A percentile compares a stretch with the other conserved stretches of the same genome.
These are phyloP conservation scores for Cydia fagiglandana DNA, from an alignment of 1,140 invertebrate species.

Conservation along the genomic window DNA sequence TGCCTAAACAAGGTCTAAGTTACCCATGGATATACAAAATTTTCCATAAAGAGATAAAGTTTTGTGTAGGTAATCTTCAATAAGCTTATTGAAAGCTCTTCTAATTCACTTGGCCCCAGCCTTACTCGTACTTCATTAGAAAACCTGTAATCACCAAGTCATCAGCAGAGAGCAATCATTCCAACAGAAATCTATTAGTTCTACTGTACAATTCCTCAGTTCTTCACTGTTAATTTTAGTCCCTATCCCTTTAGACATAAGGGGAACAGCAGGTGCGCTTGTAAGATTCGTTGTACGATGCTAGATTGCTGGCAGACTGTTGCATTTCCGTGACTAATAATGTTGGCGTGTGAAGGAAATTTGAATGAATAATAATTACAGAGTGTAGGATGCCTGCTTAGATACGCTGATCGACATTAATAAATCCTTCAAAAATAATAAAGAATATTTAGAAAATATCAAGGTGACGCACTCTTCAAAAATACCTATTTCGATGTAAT, in stretches of 20 bases:
- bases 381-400: not conserved
- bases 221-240: not conserved
- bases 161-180: conserved; percentile 26
- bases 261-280: not conserved
- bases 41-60: too few relatives aligned
- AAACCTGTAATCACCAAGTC: conserved; percentile 21
- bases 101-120: not conserved
- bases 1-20: too few relatives aligned
- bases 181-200: conserved; percentile 31
- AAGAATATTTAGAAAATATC: too few relatives aligned
- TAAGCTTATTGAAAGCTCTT: not conserved
- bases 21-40: too few relatives aligned
- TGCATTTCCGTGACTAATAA: conserved; percentile 27
- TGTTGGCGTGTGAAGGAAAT: conserved; percentile 22
- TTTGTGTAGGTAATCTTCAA: too few relatives aligned
- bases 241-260: not conserved
- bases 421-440: too few relatives aligned
- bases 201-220: not conserved
- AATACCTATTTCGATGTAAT: too few relatives aligned
- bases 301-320: conserved; percentile 10
- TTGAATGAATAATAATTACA: conserved; percentile 6
- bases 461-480: too few relatives aligned
- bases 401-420: not conserved
- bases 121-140: conserved; percentile 10
- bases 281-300: conserved; percentile 2